These are phyloP conservation scores for Hyperopisus bebe DNA, from an alignment of 2,113 vertebrate genomes.

Conservation along the genomic window DNA sequence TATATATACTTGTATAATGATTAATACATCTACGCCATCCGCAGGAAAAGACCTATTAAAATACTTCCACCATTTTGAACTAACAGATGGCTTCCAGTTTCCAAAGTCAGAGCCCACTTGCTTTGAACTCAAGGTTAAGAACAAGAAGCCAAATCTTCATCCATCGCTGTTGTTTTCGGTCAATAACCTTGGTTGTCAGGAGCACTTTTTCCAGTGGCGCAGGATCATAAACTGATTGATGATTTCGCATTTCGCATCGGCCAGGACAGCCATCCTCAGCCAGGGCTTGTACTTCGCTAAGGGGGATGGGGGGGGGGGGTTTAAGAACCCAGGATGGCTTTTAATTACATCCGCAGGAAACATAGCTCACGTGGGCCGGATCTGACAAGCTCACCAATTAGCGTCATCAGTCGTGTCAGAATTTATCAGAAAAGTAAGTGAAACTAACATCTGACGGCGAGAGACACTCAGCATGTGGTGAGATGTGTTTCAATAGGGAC, in stretches of 20 bases:
- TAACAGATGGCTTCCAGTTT: neutral
- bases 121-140: neutral
- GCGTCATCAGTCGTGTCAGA: neutral
- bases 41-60: neutral
- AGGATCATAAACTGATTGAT: neutral
- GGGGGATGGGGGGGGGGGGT: neutral
- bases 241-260: no score
- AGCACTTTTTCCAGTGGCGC: neutral
- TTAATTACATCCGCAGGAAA: neutral
- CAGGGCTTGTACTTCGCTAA: neutral
- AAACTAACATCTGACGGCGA: neutral
- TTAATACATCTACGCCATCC: neutral
- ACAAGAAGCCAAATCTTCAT: neutral
- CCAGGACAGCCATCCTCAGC: neutral
- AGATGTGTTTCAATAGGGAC: neutral
- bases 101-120: neutral
- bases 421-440: neutral
- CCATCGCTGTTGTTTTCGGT: neutral
- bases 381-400: neutral
- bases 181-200: neutral
- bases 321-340: neutral
- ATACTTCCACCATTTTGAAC: neutral
- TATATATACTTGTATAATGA: neutral
- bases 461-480: neutral
- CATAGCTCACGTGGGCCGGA: neutral